Base-by-base conservation (phyloP, 2,797 vertebrate genomes). In the Halcyon leucocephala region DNA sequence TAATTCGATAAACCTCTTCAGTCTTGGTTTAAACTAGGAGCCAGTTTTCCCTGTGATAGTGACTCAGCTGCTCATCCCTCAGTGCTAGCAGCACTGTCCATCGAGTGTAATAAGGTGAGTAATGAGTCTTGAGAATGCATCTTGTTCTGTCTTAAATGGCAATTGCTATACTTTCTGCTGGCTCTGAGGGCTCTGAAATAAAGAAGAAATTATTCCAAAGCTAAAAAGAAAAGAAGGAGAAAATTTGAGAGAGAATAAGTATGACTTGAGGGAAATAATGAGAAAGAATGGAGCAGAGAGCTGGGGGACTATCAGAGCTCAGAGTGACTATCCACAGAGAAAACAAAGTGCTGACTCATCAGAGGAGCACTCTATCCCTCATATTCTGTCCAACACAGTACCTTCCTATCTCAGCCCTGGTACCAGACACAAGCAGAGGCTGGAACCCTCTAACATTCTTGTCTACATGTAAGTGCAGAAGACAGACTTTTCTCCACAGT, bases 191-290 rank as follows among this genome's bases (percentile, higher is more conserved):
- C 33, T 42, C 52, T 2, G 8, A 94, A 64, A 54, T 67, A 89
- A 84, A 76, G n/a, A 58, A 82, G 16, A 14, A 82, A 46, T 78
- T 69, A 39, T 44, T 81, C 25, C 48, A 77, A 84, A 94, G 37
- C 14, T 21, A 49, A 79, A 72, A 86, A 37, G 10, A 12, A 29
- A 3, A 49, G 48, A 7, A 3, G 16, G 14, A 16, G 0, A 9
- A 46, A 39, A 10, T 3, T 5, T 42, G 26, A 67, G n/a, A 66
- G n/a, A 65, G 28, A 62, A 46, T 37, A 48, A 82, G 61, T 29
- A 64, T 60, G 48, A n/a, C 35, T 64, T 52, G 26, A 73, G 19
- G 31, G 25, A 70, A 86, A 70, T 62, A 65, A 87, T 52, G 42
- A 48, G 21, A 42, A 79, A 85, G 41, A n/a, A 65, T 0, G 2